Base-by-base conservation (phyloP, 2,113 vertebrate genomes). In the Heterotilapia buettikoferi region DNA sequence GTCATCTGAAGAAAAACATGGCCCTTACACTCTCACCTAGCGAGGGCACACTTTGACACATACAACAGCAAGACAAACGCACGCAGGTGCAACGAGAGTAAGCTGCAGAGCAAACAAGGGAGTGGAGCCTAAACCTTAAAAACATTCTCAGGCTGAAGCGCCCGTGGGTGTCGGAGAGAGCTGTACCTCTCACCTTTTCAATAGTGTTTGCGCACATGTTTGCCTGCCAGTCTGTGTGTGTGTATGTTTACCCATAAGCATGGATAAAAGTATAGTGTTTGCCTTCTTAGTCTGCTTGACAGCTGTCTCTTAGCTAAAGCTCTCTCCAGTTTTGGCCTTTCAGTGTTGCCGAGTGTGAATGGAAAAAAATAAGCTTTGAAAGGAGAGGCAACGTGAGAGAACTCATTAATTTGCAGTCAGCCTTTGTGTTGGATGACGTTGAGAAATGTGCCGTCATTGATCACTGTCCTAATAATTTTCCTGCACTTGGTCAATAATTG, bases 201-300 rank as follows among this genome's bases (percentile, higher is more conserved):
- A 80, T 89, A 59, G 88, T 92, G 90, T 90, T 89, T 91, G 87
- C 82, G 3, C 86, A 88, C 90, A 88, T 86, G 83, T 93, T 92
- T 93, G 86, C 88, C 66, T 92, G 93, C 84, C 86, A 90, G 92
- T 90, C 85, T 85, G 56, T 86, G 52, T 80, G 52, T 80, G 76
- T 91, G 90, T 82, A 7, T 92, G 88, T 94, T 89, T 94, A 73
- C 92, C 79, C 79, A 45, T 79, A 76, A 81, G 79, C 84, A 61
- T 80, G 88, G 73, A 90, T 90, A 86, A 91, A 93, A 88, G 93
- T 92, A 90, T 66, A 83, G 80, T 94, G 92, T 95, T 94, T 93
- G 89, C 86, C 68, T 84, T 89, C 73, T 91, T 79, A 89, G 85
- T 66, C 90, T 83, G 81, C 76, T 80, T 92, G 92, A 93, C 94